Base-by-base conservation (phyloP, 2,888 invertebrate species). In the Aradus depressus region DNA sequence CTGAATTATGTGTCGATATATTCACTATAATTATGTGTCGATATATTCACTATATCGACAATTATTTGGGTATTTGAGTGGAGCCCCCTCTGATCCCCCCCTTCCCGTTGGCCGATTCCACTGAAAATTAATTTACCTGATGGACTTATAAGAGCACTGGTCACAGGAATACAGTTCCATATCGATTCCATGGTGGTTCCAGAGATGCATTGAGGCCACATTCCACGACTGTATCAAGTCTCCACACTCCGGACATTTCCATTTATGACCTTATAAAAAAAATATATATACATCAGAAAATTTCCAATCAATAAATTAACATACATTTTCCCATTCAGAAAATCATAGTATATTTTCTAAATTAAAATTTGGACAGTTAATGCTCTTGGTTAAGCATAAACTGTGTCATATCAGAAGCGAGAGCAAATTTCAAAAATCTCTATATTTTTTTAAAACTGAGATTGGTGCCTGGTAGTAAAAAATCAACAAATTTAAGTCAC, bases 91-190 rank as follows among this genome's bases (percentile, higher is more conserved):
- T 3, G 32, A 3, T 32, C 32, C 32, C 32, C n/a, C 32, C 32
- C n/a, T 4, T 4, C 14, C n/a, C n/a, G 14, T 4, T 32, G n/a
- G 2, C 12, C 19, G 21, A 23, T 22, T 43, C 18, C 25, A 21
- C 25, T n/a, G 16, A 14, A 54, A 44, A 50, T n/a, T 2, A 32
- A 45, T 19, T 45, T 50, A 60, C 61, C 60, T 62, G 38, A 60
- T 59, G 0, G 82, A 81, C 66, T 83, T 84, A 62, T 80, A 85
- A 25, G 75, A 75, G 63, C 88, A 88, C 55, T 79, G 70, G 60
- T 80, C 76, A 67, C 89, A 90, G 2, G 79, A 75, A 44, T 80
- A 81, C 38, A 90, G 66, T 62, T 88, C 90, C 72, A 87, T 76
- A 63, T 89, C 87, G 8, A 87, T 74, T 41, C 75, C 72, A 64